Evolutionary conservation across 2,113 vertebrate genomes (phyloP), one percentile per base, ranked within the genome.

Genomic region (Erythrolamprus reginae): DNA sequence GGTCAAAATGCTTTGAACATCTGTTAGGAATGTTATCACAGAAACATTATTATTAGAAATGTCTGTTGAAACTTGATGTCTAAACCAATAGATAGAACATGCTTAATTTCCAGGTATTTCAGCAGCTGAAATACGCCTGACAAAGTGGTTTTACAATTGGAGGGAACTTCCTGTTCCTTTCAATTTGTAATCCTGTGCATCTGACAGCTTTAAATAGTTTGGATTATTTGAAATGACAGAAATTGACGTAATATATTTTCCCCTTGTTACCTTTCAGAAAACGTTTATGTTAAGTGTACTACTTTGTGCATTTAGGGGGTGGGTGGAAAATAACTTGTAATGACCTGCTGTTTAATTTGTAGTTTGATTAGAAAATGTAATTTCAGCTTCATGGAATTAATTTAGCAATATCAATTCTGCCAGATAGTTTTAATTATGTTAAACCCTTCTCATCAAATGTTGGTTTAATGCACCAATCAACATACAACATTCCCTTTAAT

Each of bases 361-460:
- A 1, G 84, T 92, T 91, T 92, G 87, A 94, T 94, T 94, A 84
- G 90, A 90, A 95, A 58, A 86, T 87, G 24, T n/a, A 82, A 33
- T 85, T 84, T 92, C 13, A 3, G 19, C 89, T 93, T 93, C 83
- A 84, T 42, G 45, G 77, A 82, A 45, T 90, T 94, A 82, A 86
- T 92, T 95, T 93, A 93, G 93, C 92, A 90, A 88, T 94, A 95
- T 89, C 91, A 90, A 91, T 93, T 90, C 53, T 0, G 0, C 86
- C 89, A 88, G 92, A 87, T 86, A 90, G 88, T 92, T 95, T 94
- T 94, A 94, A 92, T 95, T 93, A 92, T 95, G 94, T n/a, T 95
- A 93, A 91, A 87, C 89, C 42, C 15, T 90, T 52, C 90, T 89
- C 45, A 82, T 93, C 42, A 47, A 26, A 88, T 91, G 89, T 91